Evolutionary conservation across 2,113 vertebrate species (phyloP), one percentile per base, ranked within the genome.

Genomic region (Protomyctophum bolini): DNA sequence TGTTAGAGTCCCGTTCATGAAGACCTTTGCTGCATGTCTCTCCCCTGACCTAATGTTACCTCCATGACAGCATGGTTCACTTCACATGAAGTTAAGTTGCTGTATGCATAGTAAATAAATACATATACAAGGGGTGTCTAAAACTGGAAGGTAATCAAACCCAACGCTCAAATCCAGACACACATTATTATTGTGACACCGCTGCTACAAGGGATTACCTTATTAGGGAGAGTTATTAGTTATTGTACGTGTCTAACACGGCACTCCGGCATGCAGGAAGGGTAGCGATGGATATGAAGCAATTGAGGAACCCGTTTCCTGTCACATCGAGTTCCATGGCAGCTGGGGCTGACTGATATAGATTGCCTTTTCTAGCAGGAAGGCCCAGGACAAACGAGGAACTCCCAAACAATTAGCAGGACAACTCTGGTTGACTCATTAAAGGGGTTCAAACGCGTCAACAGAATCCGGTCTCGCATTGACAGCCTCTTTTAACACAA

Each of bases 301-400:
- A 86, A 86, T 80, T 76, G 85, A 86, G 86, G 83, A 85, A 83
- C 63, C 15, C 50, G 63, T 60, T 91, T 90, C 87, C 87, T 82
- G 86, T 72, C 61, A 46, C 58, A 64, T 51, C 68, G 73, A 72
- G 73, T 84, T 63, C 29, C 70, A 68, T 68, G 15, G 68, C 85
- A 84, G 84, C 90, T 91, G 91, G 60, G 57, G 68, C 0, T 1
- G 80, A 52, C 79, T 82, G 91, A 92, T 92, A 91, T 75, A 75
- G 77, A 46, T 54, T 6, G 0, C 70, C 55, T 58, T 59, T 71
- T 45, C 68, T 2, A 70, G 59, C 83, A 88, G 86, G 86, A 90
- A 87, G 72, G 67, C 71, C 75, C 48, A 1, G 33, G 28, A 71
- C 68, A 29, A 67, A 72, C 7, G 51, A 88, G 88, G 85, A 91